Evolutionary conservation across 2,888 invertebrate species (phyloP).

Genomic region (Metacarcinus magister): DNA sequence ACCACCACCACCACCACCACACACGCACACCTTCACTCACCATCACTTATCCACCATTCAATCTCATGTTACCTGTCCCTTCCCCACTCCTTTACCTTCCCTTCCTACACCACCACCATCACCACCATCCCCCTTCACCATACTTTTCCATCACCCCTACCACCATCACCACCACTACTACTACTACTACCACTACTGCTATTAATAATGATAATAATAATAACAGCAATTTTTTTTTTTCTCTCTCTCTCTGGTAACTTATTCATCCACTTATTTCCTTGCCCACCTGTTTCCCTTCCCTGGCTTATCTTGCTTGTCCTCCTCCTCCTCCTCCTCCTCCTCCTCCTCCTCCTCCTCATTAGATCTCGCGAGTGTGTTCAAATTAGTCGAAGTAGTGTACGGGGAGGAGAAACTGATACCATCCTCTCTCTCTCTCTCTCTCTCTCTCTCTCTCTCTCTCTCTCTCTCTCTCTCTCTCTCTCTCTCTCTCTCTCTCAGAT

Average conservation of each 20-base stretch:
- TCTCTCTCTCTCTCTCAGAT: background rate
- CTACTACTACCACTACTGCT: background rate
- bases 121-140: background rate
- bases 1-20: background rate
- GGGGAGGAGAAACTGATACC: background rate
- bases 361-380: background rate
- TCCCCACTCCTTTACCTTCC: background rate
- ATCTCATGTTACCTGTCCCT: background rate
- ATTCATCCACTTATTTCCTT: background rate
- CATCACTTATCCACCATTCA: background rate
- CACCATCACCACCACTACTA: background rate
- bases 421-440: background rate
- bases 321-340: slow-evolving; percentile 6
- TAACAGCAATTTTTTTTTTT: background rate
- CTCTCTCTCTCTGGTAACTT: background rate
- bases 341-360: slow-evolving; percentile 18
- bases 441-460: slow-evolving; percentile 9
- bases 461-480: background rate
- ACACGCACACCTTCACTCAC: slow-evolving; percentile 16
- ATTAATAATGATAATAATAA: background rate
- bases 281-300: background rate
- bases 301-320: background rate
- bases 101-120: background rate
- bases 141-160: too few species aligned
- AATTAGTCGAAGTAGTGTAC: background rate